Evolutionary conservation across 2,797 vertebrate genomes (phyloP).

Genomic region (Clarias platycephalus): DNA sequence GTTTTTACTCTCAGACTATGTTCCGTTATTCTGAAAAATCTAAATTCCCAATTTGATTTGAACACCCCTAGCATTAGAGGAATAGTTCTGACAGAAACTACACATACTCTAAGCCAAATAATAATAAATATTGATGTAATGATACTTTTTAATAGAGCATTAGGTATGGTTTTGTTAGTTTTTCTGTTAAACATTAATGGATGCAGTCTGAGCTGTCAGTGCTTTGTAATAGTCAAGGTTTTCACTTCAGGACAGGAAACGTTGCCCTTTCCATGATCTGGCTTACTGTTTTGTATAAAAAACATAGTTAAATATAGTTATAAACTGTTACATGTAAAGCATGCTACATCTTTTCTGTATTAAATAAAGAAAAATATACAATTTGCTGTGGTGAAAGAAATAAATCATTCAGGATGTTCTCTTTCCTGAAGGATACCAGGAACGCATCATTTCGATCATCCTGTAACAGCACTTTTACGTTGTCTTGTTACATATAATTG

Average conservation of each 20-base stretch:
- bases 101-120: neutral
- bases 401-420: neutral
- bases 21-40: too few species aligned
- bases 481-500: neutral
- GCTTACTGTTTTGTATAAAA: too few species aligned
- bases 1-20: too few species aligned
- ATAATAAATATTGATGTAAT: neutral
- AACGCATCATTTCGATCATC: neutral
- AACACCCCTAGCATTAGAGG: neutral
- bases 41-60: too few species aligned
- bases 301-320: too few species aligned
- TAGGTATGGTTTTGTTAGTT: neutral
- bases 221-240: neutral
- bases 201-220: neutral
- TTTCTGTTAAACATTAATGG: neutral
- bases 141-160: neutral
- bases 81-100: neutral
- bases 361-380: too few species aligned
- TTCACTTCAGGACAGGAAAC: neutral
- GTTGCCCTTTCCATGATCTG: neutral
- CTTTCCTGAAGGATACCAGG: neutral
- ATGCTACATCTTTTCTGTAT: neutral
- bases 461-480: too few species aligned
- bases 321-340: neutral
- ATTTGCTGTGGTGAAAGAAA: neutral